phyloP scores from a whole-genome alignment of 2,888 invertebrate species.

The Calephelis perditalis region DNA sequence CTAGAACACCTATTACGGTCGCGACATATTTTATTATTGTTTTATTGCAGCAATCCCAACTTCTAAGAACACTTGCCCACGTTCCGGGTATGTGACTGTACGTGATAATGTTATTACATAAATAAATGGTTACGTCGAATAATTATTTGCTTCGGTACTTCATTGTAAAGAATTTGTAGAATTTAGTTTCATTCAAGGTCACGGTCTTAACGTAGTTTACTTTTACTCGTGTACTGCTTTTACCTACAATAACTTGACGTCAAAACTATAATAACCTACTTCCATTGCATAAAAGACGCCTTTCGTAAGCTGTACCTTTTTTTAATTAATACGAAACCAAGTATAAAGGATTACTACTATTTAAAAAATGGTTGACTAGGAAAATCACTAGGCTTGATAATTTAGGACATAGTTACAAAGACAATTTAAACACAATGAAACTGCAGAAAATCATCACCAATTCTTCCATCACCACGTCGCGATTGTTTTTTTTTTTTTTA shows the following conservation, averaged over 20 bases:
- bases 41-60: slow-evolving; percentile 22
- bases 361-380: too few species aligned
- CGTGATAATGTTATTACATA: not conserved
- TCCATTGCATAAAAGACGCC: too few species aligned
- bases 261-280: too few species aligned
- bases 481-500: too few species aligned
- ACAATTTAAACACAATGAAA: too few species aligned
- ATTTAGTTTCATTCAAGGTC: not conserved
- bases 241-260: not conserved
- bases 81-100: slow-evolving; percentile 19
- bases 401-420: too few species aligned
- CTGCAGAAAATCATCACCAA: too few species aligned
- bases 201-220: not conserved
- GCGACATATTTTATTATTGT: slow-evolving; percentile 21
- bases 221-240: not conserved
- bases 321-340: too few species aligned
- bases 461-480: too few species aligned
- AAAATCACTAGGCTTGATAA: too few species aligned
- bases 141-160: not conserved
- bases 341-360: too few species aligned
- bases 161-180: not conserved
- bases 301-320: too few species aligned
- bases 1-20: not conserved
- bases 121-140: not conserved
- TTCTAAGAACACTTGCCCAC: slow-evolving; percentile 19